A percentile compares a stretch with the other conserved stretches of the same genome.
Conservation (phyloP, 2,888 invertebrate genomes). For the Malacosoma neustria region DNA sequence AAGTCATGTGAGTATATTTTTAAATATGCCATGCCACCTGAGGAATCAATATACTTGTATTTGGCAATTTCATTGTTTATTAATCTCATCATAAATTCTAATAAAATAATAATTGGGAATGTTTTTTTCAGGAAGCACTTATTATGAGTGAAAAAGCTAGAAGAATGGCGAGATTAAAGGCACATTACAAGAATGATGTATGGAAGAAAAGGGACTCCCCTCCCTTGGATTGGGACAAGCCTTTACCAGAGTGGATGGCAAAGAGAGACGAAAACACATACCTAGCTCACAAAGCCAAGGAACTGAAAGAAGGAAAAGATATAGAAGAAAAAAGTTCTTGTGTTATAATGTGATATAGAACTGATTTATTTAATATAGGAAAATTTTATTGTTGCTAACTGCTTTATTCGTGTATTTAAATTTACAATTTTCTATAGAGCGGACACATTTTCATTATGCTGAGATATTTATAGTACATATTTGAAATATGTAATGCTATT, state of each 20-base stretch:
- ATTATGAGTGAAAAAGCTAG: slow-evolving; percentile 82
- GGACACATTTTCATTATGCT: no score
- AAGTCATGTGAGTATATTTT: no score
- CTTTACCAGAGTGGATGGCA: slow-evolving; percentile 84
- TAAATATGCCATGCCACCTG: no score
- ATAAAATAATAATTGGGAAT: slow-evolving; percentile 3
- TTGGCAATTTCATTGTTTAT: no score
- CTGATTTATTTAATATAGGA: no score
- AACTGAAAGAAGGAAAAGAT: slow-evolving; percentile 60
- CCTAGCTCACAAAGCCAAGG: slow-evolving; percentile 78
- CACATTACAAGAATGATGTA: slow-evolving; percentile 82
- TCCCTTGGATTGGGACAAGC: slow-evolving; percentile 87
- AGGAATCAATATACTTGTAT: no score
- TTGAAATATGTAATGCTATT: no score
- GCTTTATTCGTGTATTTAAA: no score
- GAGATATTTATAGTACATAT: no score
- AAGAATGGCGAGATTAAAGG: slow-evolving; percentile 75
- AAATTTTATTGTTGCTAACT: no score
- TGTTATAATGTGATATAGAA: slow-evolving; percentile 56
- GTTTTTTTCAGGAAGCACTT: slow-evolving; percentile 69
- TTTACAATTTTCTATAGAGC: no score
- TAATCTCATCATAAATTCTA: no score
- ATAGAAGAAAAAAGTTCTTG: slow-evolving; percentile 35
- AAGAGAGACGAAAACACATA: slow-evolving; percentile 80
- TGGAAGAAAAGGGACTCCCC: slow-evolving; percentile 87